Base-by-base conservation (phyloP, 2,797 vertebrate genomes). In the Staurois parvus region DNA sequence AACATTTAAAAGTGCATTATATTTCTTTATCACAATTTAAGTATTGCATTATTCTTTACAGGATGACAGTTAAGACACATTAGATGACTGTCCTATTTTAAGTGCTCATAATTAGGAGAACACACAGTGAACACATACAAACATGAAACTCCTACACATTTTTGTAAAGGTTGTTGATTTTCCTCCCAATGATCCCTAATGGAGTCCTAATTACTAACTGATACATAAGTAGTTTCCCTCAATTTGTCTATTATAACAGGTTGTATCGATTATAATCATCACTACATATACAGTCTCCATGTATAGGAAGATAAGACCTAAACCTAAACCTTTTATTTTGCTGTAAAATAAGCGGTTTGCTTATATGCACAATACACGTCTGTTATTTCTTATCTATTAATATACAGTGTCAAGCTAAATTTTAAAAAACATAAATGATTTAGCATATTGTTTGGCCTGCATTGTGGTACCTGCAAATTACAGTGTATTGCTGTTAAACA, bases 161-260 rank as follows among this genome's bases (percentile, higher is more conserved):
- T 79, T 68, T 52, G 7, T 21, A 79, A 85, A 73, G 76, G 83
- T 84, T 56, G 66, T 17, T 21, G 45, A 79, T 67, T 72, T 84
- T 72, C 32, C 74, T 74, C 24, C 24, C 29, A 34, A 9, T 73
- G 24, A 66, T 68, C 40, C 26, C 84, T 79, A 74, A 83, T 83
- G 62, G 72, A 68, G 59, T 52, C 30, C 81, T 83, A 83, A 83
- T 76, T 72, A 83, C 66, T 83, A 62, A 72, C 17, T 81, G 26
- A 81, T 72, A 62, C 32, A 66, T 67, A 32, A 64, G 70, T 40
- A 66, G 34, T 12, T 34, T 30, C 3, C 40, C 26, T 67, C 28
- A 74, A 67, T 45, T 30, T 74, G 59, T 32, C 29, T 4, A 68
- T 83, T 69, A 52, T 77, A 37, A 76, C 37, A 42, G 11, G 30